Percentiles rank a stretch among this genome's conserved stretches.
Evolutionary conservation across 2,113 vertebrate species (phyloP).

Genomic region (Ptychochromis oligacanthus): DNA sequence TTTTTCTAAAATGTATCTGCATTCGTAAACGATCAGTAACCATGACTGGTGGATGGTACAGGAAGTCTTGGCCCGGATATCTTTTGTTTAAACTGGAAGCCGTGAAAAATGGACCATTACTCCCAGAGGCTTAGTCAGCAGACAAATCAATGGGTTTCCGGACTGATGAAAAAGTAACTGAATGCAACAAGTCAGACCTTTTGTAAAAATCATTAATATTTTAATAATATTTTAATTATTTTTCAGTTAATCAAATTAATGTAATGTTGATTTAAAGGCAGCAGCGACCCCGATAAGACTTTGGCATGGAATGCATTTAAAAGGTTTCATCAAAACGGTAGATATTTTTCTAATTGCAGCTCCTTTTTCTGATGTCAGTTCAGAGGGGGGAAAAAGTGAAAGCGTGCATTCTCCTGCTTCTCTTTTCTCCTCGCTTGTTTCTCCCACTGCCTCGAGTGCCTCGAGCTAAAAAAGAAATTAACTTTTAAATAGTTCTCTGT

Average conservation of each 20-base stretch:
- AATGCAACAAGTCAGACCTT: neutral
- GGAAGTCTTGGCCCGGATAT: neutral
- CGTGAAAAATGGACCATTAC: neutral
- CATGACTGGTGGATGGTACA: neutral
- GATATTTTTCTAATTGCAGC: neutral
- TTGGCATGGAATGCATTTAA: neutral
- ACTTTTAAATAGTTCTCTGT: conserved; percentile 34
- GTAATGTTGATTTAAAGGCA: neutral
- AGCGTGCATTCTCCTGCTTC: neutral
- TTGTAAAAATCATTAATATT: neutral
- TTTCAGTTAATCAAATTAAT: neutral
- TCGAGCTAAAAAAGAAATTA: conserved; percentile 42
- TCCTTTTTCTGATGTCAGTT: neutral
- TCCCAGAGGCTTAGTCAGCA: neutral
- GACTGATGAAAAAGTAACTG: neutral
- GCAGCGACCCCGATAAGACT: neutral
- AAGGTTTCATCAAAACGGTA: neutral
- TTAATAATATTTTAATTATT: neutral
- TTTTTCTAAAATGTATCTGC: neutral
- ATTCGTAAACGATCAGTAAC: neutral
- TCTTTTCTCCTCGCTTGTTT: neutral
- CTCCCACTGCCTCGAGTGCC: conserved; percentile 4
- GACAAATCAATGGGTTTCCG: neutral
- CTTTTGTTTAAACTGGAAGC: neutral
- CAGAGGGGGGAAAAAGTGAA: neutral